Conservation (phyloP, 2,113 vertebrate species). For the Nicator chloris region DNA sequence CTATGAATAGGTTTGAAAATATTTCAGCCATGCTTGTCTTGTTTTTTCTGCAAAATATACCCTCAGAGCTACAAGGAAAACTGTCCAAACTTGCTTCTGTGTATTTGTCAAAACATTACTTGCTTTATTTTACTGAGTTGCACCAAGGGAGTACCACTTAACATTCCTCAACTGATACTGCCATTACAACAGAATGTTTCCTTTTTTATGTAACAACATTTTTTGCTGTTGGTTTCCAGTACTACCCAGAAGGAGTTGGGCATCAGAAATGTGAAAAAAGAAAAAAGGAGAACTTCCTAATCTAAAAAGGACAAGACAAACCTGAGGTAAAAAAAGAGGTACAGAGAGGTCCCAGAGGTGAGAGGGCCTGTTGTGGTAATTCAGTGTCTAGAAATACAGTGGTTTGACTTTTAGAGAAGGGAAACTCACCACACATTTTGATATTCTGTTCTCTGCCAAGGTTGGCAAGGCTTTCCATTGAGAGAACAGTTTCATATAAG, state of each 20-base stretch:
- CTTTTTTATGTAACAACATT: not conserved
- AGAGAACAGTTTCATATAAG: not conserved
- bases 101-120: slow-evolving; percentile 14
- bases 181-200: not conserved
- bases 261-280: not conserved
- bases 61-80: slow-evolving; percentile 5
- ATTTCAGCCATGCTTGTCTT: slow-evolving; percentile 18
- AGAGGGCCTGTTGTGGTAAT: not conserved
- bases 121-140: not conserved
- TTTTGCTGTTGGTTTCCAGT: not conserved
- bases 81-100: not conserved
- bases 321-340: not conserved
- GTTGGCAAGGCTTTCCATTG: not conserved
- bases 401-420: not conserved
- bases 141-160: not conserved
- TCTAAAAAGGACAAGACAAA: not conserved
- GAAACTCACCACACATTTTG: not conserved
- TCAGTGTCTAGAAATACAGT: not conserved
- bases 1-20: slow-evolving; percentile 16
- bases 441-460: not conserved
- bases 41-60: slow-evolving; percentile 21
- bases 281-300: not conserved
- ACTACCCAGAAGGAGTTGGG: not conserved
- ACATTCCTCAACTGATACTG: not conserved
- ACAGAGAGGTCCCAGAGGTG: accelerated